phyloP scores from a whole-genome alignment of 2,797 vertebrate genomes.

The Siniperca scherzeri region DNA sequence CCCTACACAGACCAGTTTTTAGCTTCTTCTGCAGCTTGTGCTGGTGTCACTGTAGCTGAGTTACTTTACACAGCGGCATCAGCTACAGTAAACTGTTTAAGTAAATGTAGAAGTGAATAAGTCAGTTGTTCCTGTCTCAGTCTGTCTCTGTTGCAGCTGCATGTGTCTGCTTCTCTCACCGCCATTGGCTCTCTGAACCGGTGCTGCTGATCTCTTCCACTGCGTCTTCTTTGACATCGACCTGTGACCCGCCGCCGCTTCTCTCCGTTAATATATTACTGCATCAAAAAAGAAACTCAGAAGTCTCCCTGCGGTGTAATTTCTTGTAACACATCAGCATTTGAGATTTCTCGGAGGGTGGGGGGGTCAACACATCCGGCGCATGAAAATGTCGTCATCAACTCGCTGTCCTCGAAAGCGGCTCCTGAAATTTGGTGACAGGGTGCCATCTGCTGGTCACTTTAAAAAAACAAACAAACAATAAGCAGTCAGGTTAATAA shows the following conservation, averaged over 20 bases:
- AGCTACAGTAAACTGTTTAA: neutral
- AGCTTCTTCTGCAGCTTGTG: neutral
- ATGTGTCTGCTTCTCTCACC: constrained; percentile 71
- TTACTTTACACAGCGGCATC: neutral
- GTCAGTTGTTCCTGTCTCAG: neutral
- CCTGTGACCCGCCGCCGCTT: constrained; percentile 25
- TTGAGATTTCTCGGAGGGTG: neutral
- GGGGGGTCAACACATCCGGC: constrained; percentile 68
- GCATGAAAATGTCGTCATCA: constrained; percentile 70
- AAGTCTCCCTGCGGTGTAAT: neutral
- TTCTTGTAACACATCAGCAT: constrained; percentile 84
- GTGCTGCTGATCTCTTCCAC: constrained; percentile 37
- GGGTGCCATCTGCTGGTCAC: constrained; percentile 50
- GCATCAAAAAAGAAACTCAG: constrained; percentile 21
- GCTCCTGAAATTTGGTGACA: fast-evolving
- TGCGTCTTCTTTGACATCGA: constrained; percentile 65
- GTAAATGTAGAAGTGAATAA: neutral
- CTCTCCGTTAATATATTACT: neutral
- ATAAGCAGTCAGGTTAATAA: neutral
- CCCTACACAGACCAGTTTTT: fast-evolving
- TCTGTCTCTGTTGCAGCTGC: neutral
- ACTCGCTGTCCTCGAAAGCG: fast-evolving
- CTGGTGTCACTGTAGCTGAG: neutral
- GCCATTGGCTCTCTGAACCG: constrained; percentile 73
- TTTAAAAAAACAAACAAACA: neutral